Conservation (phyloP, 1,140 invertebrate genomes). For the Lucilia sericata region DNA sequence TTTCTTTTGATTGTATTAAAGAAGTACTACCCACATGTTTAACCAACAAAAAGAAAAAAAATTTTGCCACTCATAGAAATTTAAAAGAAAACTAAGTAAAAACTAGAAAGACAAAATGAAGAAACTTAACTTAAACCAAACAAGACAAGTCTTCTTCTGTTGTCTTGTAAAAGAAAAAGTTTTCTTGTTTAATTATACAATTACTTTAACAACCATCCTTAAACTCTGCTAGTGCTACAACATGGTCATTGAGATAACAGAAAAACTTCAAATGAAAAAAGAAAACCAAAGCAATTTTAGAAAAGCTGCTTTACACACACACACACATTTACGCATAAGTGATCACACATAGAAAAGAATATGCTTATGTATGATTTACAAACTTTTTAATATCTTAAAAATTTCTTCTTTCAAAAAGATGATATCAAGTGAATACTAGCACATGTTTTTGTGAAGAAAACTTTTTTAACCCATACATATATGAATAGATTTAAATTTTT, state of each 20-base stretch:
- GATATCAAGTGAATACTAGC: not conserved
- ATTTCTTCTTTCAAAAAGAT: not conserved
- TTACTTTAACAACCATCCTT: not conserved
- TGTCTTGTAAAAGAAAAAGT: not conserved
- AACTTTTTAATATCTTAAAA: constrained; percentile 4
- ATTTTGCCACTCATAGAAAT: not conserved
- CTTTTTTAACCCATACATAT: no score
- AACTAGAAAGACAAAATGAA: not conserved
- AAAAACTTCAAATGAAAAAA: not conserved
- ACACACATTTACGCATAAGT: not conserved
- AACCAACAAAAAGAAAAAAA: not conserved
- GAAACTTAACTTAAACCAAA: not conserved
- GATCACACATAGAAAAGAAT: not conserved
- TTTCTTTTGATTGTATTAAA: no score
- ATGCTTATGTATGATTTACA: not conserved
- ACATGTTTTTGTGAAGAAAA: not conserved
- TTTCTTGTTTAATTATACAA: constrained; percentile 7
- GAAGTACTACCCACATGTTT: not conserved
- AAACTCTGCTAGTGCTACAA: not conserved
- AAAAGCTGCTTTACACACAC: not conserved
- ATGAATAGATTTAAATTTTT: no score
- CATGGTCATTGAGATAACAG: constrained; percentile 8
- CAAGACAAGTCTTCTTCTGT: not conserved
- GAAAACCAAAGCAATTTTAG: not conserved
- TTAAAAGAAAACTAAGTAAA: not conserved